Percentiles rank a stretch among this genome's conserved stretches.
Conservation (phyloP, 2,113 vertebrate species). For the Gymnarchus niloticus region DNA sequence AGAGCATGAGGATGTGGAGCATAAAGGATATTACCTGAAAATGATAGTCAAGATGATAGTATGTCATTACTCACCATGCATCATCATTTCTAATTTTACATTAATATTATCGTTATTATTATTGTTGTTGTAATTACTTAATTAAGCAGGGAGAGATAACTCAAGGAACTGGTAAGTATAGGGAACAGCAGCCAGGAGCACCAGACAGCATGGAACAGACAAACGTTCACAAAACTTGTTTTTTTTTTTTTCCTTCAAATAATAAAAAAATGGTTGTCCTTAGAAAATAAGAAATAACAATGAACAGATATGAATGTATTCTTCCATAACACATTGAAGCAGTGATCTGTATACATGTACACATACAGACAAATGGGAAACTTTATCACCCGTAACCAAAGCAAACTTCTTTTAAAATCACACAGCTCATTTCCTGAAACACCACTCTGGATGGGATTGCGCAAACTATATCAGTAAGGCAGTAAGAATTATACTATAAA, state of each 20-base stretch:
- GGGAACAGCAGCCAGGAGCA: neutral
- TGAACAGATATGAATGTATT: neutral
- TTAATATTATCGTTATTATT: neutral
- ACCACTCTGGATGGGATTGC: neutral
- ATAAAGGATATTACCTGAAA: too few species aligned
- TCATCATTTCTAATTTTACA: neutral
- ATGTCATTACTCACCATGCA: neutral
- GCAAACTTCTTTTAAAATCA: slow-evolving; percentile 74
- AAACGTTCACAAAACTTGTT: neutral
- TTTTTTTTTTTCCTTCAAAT: neutral
- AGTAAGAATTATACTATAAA: slow-evolving; percentile 77
- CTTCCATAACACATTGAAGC: slow-evolving; percentile 68
- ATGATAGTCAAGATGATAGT: neutral
- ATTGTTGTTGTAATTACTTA: neutral
- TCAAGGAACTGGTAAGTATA: neutral
- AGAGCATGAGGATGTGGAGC: neutral
- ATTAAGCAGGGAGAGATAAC: neutral
- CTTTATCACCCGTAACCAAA: slow-evolving; percentile 68
- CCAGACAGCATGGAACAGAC: neutral
- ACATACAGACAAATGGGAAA: slow-evolving; percentile 56
- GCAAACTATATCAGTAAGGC: slow-evolving; percentile 75
- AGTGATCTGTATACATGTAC: slow-evolving; percentile 39
- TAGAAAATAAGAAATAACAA: neutral
- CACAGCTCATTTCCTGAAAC: slow-evolving; percentile 54
- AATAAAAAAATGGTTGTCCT: neutral